Conservation (phyloP, 2,888 invertebrate genomes). For the Malthinus flaveolus region DNA sequence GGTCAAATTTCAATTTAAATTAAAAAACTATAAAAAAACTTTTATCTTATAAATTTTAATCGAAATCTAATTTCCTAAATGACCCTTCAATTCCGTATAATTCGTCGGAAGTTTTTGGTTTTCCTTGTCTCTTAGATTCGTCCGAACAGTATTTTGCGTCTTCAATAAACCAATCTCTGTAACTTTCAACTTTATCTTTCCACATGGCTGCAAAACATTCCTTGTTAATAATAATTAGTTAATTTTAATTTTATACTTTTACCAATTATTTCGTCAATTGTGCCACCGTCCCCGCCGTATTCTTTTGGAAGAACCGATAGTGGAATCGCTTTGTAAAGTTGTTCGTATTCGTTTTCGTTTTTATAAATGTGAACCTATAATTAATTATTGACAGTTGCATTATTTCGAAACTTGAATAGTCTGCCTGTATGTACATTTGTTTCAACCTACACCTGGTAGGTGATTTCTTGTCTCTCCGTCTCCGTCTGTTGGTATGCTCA, state of each 20-base stretch:
- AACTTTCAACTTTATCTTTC: constrained; percentile 57
- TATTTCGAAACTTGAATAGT: too few species aligned
- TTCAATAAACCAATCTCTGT: constrained; percentile 59
- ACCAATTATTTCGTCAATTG: constrained; percentile 59
- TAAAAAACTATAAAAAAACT: too few species aligned
- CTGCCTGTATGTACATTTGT: too few species aligned
- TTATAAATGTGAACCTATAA: constrained; percentile 49
- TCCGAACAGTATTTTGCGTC: constrained; percentile 56
- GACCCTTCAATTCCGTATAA: constrained; percentile 61
- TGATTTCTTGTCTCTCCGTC: too few species aligned
- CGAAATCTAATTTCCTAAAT: constrained; percentile 58
- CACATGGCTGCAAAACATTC: constrained; percentile 41
- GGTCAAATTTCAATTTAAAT: neutral
- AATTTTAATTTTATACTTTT: constrained; percentile 31
- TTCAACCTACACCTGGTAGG: too few species aligned
- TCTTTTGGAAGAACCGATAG: constrained; percentile 64
- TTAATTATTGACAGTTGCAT: too few species aligned
- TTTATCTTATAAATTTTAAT: too few species aligned
- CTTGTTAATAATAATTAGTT: too few species aligned
- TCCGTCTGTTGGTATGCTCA: too few species aligned
- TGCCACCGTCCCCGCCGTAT: constrained; percentile 66
- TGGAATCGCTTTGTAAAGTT: constrained; percentile 62
- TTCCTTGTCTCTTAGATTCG: constrained; percentile 59
- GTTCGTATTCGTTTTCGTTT: constrained; percentile 56
- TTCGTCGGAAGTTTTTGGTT: constrained; percentile 58